Conservation (phyloP, 2,797 vertebrate species). For the Betta splendens region DNA sequence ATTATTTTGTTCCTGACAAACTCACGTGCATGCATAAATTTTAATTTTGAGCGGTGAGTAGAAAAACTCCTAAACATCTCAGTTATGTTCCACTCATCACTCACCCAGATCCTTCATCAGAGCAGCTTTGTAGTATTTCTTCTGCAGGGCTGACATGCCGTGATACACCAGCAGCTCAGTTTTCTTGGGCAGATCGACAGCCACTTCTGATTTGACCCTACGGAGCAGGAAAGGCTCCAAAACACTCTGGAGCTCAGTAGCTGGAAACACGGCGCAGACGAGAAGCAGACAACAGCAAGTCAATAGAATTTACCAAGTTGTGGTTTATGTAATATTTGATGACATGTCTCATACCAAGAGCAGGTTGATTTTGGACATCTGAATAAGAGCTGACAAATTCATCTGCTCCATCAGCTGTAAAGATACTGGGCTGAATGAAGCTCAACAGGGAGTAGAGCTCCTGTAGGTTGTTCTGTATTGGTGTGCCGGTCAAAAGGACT, state of each 20-base stretch:
- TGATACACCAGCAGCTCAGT: slow-evolving; percentile 91
- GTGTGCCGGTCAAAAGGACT: slow-evolving; percentile 92
- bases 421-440: slow-evolving; percentile 88
- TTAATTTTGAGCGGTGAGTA: too few relatives aligned
- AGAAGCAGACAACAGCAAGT: neutral
- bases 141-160: slow-evolving; percentile 91
- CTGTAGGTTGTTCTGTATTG: slow-evolving; percentile 92
- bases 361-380: slow-evolving; percentile 75
- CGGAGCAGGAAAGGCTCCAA: slow-evolving; percentile 92
- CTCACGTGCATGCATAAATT: too few relatives aligned
- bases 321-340: neutral
- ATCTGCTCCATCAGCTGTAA: slow-evolving; percentile 76
- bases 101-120: slow-evolving; percentile 89
- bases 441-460: slow-evolving; percentile 92
- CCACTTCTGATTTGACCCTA: slow-evolving; percentile 90
- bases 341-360: slow-evolving; percentile 77
- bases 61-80: too few relatives aligned
- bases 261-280: slow-evolving; percentile 66
- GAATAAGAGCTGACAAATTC: slow-evolving; percentile 83
- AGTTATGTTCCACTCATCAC: too few relatives aligned
- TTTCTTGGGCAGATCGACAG: slow-evolving; percentile 89
- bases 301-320: neutral
- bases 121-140: slow-evolving; percentile 91
- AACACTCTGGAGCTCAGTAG: slow-evolving; percentile 85
- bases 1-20: too few relatives aligned